Conservation (phyloP, 1,140 invertebrate genomes). For the Goniozus legneri region DNA sequence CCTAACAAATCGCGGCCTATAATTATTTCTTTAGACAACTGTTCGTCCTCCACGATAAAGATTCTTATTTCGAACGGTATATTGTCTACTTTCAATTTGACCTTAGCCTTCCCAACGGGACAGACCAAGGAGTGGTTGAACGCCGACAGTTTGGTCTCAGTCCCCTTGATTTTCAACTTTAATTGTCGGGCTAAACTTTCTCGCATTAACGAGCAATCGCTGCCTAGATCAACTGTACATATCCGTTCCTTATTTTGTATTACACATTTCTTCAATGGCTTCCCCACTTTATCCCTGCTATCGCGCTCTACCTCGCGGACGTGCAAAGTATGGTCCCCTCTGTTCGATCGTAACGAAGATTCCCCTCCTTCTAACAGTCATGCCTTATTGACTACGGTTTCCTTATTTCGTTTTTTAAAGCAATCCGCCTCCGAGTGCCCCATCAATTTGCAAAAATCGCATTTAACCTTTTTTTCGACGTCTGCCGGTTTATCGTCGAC, state of each 20-base stretch:
- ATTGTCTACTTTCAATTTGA: conserved; percentile 4
- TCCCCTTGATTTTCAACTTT: conserved; percentile 2
- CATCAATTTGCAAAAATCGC: not conserved
- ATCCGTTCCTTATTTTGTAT: not conserved
- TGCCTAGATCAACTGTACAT: conserved; percentile 14
- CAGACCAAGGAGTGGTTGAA: conserved; percentile 16
- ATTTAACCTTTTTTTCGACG: too few species aligned
- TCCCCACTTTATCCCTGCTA: not conserved
- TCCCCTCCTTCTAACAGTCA: not conserved
- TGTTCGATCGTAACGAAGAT: not conserved
- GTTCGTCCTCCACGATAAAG: conserved; percentile 11
- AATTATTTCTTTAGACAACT: conserved; percentile 9
- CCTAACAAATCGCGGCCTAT: conserved; percentile 7
- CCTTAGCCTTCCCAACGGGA: conserved; percentile 7
- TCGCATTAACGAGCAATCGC: conserved; percentile 15
- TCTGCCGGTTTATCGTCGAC: too few species aligned
- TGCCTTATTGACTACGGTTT: not conserved
- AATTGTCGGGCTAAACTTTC: conserved; percentile 10
- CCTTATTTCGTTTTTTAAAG: not conserved
- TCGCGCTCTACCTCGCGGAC: not conserved
- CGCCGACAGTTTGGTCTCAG: conserved; percentile 10
- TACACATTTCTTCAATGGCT: not conserved
- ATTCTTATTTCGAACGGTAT: conserved; percentile 5
- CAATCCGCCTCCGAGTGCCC: not conserved
- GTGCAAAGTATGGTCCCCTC: not conserved